Conservation (phyloP, 2,797 vertebrate species). For the Danionella dracula region DNA sequence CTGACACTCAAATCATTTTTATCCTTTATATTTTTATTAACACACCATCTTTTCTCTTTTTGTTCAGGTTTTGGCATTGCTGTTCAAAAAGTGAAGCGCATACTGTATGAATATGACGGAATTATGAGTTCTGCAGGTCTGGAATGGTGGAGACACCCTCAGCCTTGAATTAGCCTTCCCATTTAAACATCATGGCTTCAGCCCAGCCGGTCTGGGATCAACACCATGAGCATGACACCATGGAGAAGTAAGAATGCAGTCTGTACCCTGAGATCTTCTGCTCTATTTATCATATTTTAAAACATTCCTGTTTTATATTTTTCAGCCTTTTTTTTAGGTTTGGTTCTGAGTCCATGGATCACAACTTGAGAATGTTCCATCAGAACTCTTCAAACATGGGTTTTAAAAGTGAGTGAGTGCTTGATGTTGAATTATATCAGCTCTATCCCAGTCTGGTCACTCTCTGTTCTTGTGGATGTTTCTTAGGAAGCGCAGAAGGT, state of each 20-base stretch:
- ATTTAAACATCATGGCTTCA: slow-evolving; percentile 64
- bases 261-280: neutral
- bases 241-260: slow-evolving; percentile 73
- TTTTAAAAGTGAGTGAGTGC: slow-evolving; percentile 62
- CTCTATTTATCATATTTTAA: slow-evolving; percentile 16
- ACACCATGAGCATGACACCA: slow-evolving; percentile 57
- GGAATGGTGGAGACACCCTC: slow-evolving; percentile 26
- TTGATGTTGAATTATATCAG: slow-evolving; percentile 27
- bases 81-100: slow-evolving; percentile 39
- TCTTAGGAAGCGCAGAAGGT: slow-evolving; percentile 61
- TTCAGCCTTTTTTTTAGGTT: slow-evolving; percentile 77
- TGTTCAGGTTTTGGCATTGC: slow-evolving; percentile 47
- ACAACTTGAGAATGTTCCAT: slow-evolving; percentile 66
- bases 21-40: too few species aligned
- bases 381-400: slow-evolving; percentile 58
- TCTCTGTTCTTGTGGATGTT: slow-evolving; percentile 69
- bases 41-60: neutral
- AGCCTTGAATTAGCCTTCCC: slow-evolving; percentile 61
- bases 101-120: slow-evolving; percentile 44
- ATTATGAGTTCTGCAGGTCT: slow-evolving; percentile 69
- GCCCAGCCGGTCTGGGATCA: slow-evolving; percentile 75
- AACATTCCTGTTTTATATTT: slow-evolving; percentile 48
- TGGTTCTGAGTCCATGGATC: slow-evolving; percentile 71
- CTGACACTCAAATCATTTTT: too few species aligned
- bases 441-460: slow-evolving; percentile 58